A percentile compares a stretch with the other conserved stretches of the same genome.
These are phyloP conservation scores for Lagocephalus sceleratus DNA, from an alignment of 2,797 vertebrate genomes.

Conservation along the genomic window DNA sequence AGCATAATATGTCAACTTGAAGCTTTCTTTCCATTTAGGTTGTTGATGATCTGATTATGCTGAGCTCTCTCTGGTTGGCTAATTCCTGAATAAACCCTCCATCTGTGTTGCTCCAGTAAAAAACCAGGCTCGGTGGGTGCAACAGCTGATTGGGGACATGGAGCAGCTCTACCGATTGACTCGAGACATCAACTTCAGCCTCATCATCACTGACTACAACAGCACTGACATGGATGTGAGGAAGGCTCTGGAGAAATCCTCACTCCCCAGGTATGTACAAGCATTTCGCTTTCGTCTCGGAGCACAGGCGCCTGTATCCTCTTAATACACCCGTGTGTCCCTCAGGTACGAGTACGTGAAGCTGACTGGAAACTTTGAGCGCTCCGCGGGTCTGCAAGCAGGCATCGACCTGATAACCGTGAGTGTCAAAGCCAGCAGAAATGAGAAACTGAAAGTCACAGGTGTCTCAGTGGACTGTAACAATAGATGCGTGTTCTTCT, in stretches of 20 bases:
- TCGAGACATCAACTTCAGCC: constrained; percentile 82
- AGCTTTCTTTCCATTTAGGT: too few species aligned
- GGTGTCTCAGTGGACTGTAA: background rate
- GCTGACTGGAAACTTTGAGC: constrained; percentile 88
- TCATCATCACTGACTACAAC: constrained; percentile 89
- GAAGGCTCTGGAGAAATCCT: constrained; percentile 79
- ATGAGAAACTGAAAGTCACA: background rate
- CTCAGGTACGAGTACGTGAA: constrained; percentile 84
- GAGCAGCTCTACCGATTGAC: constrained; percentile 80
- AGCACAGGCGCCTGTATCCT: background rate
- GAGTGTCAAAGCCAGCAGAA: constrained; percentile 32
- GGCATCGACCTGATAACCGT: constrained; percentile 86
- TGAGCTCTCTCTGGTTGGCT: background rate
- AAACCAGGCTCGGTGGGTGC: constrained; percentile 96
- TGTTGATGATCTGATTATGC: too few species aligned
- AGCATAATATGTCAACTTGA: too few species aligned
- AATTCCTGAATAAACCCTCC: background rate
- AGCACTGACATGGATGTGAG: constrained; percentile 91
- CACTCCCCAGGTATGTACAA: constrained; percentile 77
- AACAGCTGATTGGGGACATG: constrained; percentile 90
- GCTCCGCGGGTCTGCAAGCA: constrained; percentile 91
- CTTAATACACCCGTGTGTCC: background rate
- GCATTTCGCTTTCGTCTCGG: background rate
- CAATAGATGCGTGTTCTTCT: background rate
- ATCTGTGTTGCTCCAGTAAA: constrained; percentile 76